A percentile compares a stretch with the other conserved stretches of the same genome.
phyloP scores from a whole-genome alignment of 2,797 vertebrate species.

The Chiropotes sagulatus region DNA sequence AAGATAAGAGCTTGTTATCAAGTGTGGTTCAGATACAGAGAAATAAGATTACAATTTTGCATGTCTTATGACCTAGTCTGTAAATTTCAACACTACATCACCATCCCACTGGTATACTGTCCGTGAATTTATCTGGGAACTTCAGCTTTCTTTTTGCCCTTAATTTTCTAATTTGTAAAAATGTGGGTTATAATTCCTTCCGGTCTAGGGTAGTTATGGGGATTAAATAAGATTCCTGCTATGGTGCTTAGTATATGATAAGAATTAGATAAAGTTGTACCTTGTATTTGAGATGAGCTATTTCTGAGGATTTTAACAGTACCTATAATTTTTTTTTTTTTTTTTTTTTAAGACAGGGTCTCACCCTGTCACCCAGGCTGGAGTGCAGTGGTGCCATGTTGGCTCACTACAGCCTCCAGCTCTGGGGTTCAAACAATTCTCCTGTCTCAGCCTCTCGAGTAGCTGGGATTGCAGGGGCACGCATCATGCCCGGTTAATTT shows the following conservation, averaged over 20 bases:
- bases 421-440: too few species aligned
- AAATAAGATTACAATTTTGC: neutral
- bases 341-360: too few species aligned
- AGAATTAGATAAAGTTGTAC: neutral
- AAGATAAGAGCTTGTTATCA: neutral
- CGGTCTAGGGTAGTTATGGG: neutral
- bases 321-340: neutral
- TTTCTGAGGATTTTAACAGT: conserved; percentile 15
- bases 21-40: neutral
- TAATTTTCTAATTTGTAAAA: conserved; percentile 13
- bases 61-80: neutral
- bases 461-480: too few species aligned
- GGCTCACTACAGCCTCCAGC: too few species aligned
- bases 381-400: too few species aligned
- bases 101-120: neutral
- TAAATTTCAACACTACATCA: neutral
- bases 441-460: too few species aligned
- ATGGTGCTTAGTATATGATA: neutral
- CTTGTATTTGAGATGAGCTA: neutral
- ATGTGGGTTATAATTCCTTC: neutral
- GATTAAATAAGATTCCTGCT: neutral
- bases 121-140: neutral
- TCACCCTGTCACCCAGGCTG: too few species aligned
- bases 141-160: neutral
- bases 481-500: too few species aligned